These are phyloP conservation scores for Setophaga petechia DNA, from an alignment of 2,113 vertebrate species.

Conservation along the genomic window DNA sequence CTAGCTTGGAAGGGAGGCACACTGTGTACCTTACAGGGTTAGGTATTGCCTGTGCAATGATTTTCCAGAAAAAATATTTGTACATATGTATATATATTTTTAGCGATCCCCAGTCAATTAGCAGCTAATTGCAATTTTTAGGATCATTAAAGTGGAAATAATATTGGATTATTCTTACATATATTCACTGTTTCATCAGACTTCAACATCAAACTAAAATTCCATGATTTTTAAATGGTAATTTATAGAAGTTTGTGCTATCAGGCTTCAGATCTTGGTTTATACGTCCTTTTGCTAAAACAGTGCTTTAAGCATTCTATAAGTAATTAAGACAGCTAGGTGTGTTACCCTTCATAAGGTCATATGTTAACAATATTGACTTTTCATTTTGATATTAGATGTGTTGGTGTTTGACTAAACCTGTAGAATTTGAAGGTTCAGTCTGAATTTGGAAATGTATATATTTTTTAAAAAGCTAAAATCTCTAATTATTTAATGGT, in stretches of 20 bases:
- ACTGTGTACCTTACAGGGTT: not conserved
- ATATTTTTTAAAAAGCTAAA: not conserved
- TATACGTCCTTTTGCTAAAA: not conserved
- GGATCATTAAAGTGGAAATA: not conserved
- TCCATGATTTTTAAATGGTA: not conserved
- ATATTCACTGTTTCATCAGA: not conserved
- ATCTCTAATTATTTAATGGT: not conserved
- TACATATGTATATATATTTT: not conserved
- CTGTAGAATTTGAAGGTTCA: not conserved
- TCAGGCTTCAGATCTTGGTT: not conserved
- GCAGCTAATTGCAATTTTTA: not conserved
- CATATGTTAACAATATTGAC: not conserved
- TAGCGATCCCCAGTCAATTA: not conserved
- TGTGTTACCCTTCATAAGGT: not conserved
- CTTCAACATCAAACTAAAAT: not conserved
- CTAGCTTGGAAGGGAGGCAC: not conserved
- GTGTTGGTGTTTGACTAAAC: not conserved
- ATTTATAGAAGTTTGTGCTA: not conserved
- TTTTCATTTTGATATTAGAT: not conserved
- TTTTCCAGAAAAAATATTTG: not conserved
- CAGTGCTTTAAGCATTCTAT: not conserved
- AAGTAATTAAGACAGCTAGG: not conserved
- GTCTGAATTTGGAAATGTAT: not conserved
- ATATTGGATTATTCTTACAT: not conserved
- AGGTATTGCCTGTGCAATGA: not conserved